phyloP scores from a whole-genome alignment of 2,888 invertebrate genomes.

The Dryadula phaetusa region DNA sequence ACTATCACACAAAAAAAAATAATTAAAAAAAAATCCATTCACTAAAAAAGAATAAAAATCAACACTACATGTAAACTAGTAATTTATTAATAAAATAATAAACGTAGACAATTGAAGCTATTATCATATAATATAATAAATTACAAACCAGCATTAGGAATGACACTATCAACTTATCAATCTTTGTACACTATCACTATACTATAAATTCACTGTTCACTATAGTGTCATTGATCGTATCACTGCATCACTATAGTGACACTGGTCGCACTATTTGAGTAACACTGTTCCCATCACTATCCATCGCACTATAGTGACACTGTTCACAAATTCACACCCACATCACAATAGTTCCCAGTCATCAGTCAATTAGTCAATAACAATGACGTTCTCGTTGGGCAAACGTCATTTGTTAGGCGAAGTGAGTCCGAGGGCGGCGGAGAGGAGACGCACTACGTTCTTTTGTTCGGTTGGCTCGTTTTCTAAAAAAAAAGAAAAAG shows the following conservation, averaged over 20 bases:
- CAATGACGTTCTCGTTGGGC: constrained; percentile 48
- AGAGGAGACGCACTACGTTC: constrained; percentile 91
- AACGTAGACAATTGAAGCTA: constrained; percentile 14
- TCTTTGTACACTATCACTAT: constrained; percentile 33
- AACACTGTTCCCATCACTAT: background rate
- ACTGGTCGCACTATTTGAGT: background rate
- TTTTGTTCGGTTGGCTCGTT: constrained; percentile 89
- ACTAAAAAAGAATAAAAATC: background rate
- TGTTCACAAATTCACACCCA: background rate
- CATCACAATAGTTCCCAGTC: constrained; percentile 1
- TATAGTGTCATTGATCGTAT: background rate
- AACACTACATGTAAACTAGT: background rate
- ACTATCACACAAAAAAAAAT: background rate
- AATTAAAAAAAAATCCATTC: background rate
- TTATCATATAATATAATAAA: constrained; percentile 16
- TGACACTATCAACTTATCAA: constrained; percentile 12
- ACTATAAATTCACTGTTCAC: constrained; percentile 7
- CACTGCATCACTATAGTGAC: background rate
- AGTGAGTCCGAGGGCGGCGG: constrained; percentile 89
- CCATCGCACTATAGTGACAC: background rate
- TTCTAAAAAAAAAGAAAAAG: constrained; percentile 82
- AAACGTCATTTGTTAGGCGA: constrained; percentile 70
- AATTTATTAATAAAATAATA: constrained; percentile 1
- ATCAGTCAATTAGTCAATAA: constrained; percentile 49
- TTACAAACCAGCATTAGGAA: constrained; percentile 11